Evolutionary conservation across 2,888 invertebrate species (phyloP).

Genomic region (Epicampocera succincta): DNA sequence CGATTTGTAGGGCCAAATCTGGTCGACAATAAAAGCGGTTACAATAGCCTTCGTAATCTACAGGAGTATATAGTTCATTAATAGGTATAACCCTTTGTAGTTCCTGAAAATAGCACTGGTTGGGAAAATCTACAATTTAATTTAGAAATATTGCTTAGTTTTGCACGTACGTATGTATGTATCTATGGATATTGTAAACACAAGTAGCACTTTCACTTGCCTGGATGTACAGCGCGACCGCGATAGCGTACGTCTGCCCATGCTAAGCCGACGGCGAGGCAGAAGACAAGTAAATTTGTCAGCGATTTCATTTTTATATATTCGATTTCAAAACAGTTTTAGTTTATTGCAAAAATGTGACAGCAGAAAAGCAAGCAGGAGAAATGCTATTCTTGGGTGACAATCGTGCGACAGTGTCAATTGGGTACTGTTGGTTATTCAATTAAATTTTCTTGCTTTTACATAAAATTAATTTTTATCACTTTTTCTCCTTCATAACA

Average conservation of each 20-base stretch:
- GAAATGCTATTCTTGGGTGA: background rate
- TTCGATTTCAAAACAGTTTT: background rate
- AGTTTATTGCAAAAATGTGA: background rate
- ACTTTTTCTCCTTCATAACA: slow-evolving; percentile 15
- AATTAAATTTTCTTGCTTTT: slow-evolving; percentile 80
- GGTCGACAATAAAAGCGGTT: background rate
- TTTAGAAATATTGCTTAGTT: too few relatives aligned
- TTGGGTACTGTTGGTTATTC: slow-evolving; percentile 77
- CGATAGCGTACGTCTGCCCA: slow-evolving; percentile 76
- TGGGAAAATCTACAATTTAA: background rate
- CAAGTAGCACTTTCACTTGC: background rate
- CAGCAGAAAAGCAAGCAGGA: background rate
- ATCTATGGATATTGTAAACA: too few relatives aligned
- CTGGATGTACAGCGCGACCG: slow-evolving; percentile 56
- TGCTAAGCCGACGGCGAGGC: slow-evolving; percentile 53
- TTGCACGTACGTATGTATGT: too few relatives aligned
- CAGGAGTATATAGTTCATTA: background rate
- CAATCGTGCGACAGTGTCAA: slow-evolving; percentile 56
- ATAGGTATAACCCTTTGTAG: background rate
- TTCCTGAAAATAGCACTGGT: background rate
- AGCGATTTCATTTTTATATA: slow-evolving; percentile 44
- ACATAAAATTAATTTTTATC: slow-evolving; percentile 74
- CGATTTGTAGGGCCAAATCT: background rate
- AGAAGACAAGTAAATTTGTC: slow-evolving; percentile 56
- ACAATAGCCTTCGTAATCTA: background rate